Evolutionary conservation across 2,888 invertebrate genomes (phyloP), one percentile per base, ranked within the genome.

Genomic region (Chironomus riparius): DNA sequence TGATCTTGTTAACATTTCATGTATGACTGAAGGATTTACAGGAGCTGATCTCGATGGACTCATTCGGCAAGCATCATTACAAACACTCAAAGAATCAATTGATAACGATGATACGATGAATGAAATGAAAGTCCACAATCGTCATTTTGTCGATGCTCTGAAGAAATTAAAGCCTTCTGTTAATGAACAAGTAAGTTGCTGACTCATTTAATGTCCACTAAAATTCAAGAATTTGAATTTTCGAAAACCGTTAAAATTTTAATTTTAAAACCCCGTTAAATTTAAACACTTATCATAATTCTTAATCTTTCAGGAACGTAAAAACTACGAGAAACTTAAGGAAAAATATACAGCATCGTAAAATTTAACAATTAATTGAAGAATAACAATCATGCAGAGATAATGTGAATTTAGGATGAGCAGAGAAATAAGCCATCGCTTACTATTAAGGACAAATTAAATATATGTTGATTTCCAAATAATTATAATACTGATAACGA

Each of bases 1-100:
- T 0, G 87, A 91, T 81, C 85, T 98, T 78, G 86, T 87, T 78
- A 85, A 86, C 3, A 85, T 98, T 65, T 93, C 92, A 0, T 86
- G 84, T 10, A 86, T 91, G 77, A 87, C 88, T 4, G 88, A 92
- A 15, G 92, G 94, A 13, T 97, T 91, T 81, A 94, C 96, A 0
- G 98, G 98, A 18, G 98, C 98, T 0, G 98, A 98, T 86, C 85
- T 99, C 76, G 91, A 93, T 0, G 94, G 95, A 0, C 85, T 98
- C 72, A 91, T 98, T 0, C 87, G 94, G 79, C 94, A 97, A 81
- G 95, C 98, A 0, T 91, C 94, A 0, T 88, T 93, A 56, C 87
- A 90, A 78, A 90, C 95, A 0, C 83, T 98, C 68, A 91, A 91
- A 76, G 93, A 92, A 79, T 88, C 91, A 77, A 90, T 96, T 50